These are phyloP conservation scores for Oxycera nigricornis DNA, from an alignment of 2,888 invertebrate species.

Conservation along the genomic window DNA sequence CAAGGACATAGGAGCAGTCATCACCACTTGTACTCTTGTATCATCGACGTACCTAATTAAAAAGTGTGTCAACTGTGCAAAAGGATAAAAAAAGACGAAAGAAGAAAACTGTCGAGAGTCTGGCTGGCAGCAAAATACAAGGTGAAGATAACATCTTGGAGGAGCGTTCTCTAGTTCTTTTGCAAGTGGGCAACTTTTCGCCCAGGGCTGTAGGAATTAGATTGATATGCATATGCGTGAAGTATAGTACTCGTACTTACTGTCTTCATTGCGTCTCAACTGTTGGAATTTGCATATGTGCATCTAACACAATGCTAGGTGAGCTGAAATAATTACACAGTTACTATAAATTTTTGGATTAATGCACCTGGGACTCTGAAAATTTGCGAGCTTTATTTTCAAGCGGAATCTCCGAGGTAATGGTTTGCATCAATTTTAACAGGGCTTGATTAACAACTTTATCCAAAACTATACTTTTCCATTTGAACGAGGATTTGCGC, in stretches of 20 bases:
- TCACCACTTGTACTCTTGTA: slow-evolving; percentile 33
- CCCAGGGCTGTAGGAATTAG: not conserved
- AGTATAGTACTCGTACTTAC: not conserved
- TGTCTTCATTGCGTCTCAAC: not conserved
- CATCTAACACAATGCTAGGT: not conserved
- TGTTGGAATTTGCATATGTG: not conserved
- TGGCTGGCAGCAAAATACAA: slow-evolving; percentile 39
- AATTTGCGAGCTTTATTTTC: too few relatives aligned
- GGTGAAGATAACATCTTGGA: slow-evolving; percentile 36
- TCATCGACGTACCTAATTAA: slow-evolving; percentile 40
- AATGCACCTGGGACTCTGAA: too few relatives aligned
- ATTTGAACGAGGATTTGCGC: too few relatives aligned
- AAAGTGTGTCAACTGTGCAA: slow-evolving; percentile 38
- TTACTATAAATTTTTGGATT: too few relatives aligned
- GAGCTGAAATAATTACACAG: too few relatives aligned
- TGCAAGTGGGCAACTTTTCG: not conserved
- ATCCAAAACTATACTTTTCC: too few relatives aligned
- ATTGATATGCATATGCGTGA: not conserved
- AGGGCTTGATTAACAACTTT: too few relatives aligned
- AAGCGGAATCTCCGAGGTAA: too few relatives aligned
- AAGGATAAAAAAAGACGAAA: not conserved
- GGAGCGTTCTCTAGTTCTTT: slow-evolving; percentile 20
- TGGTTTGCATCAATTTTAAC: too few relatives aligned
- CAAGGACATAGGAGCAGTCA: slow-evolving; percentile 37
- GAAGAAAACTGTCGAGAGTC: slow-evolving; percentile 26